Evolutionary conservation across 2,888 invertebrate species (phyloP), one percentile per base, ranked within the genome.

Genomic region (Autographa gamma): DNA sequence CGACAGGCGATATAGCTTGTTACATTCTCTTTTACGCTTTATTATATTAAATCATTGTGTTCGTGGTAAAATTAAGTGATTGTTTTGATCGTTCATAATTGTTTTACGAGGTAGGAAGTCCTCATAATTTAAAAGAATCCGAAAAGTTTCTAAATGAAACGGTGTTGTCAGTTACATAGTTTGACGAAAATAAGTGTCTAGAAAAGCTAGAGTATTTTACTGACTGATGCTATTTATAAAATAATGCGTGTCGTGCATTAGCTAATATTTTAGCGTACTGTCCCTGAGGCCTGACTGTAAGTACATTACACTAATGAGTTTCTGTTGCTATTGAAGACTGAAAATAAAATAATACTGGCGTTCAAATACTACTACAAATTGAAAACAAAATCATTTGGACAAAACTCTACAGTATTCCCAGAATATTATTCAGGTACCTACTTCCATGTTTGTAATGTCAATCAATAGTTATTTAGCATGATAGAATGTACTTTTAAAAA

Each of bases 1-100:
- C 64, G 63, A 59, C 71, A 66, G 74, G 72, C 63, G 67, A 76
- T 66, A 76, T 63, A 61, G 34, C 76, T 73, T 76, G 71, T 65
- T 72, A 61, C 64, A 56, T 32, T 71, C 62, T 61, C 43, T 69
- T 34, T 62, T 58, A 67, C 54, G 71, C 32, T 19, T 61, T 65
- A 78, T 73, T 67, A 68, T 56, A 64, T 38, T 34, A 65, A 67
- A 60, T 69, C 63, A 67, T 75, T 79, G 60, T 41, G n/a, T 64
- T 18, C 48, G 59, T 62, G 34, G 43, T 60, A 19, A 66, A 60
- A 54, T 14, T 43, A 60, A 34, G 11, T 32, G 48, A 31, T 31
- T 48, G 32, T 58, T 58, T n/a, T 34, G 60, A 66, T 14, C 67
- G 14, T 19, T 65, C 41, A 59, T 58, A 60, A 59, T 60, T 63